These are phyloP conservation scores for Dicrurus megarhynchus DNA, from an alignment of 2,113 vertebrate species.

Conservation along the genomic window DNA sequence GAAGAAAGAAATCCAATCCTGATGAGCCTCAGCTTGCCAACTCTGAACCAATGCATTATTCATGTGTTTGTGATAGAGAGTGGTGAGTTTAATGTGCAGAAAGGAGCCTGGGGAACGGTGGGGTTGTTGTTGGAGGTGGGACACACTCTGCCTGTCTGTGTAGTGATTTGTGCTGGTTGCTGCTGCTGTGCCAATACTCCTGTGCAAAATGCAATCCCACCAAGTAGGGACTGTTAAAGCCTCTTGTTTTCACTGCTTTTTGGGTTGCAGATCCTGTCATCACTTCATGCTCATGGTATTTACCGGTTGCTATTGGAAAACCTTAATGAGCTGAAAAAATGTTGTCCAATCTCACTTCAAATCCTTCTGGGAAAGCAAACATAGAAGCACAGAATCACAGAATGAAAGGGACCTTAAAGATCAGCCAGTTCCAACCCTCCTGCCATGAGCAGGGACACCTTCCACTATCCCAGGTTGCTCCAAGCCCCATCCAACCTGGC, in stretches of 20 bases:
- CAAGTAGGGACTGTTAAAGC: neutral
- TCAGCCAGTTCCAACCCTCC: neutral
- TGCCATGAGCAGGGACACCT: neutral
- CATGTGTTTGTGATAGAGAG: neutral
- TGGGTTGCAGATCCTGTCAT: neutral
- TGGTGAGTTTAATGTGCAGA: neutral
- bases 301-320: neutral
- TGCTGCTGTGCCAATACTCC: neutral
- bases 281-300: neutral
- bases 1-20: neutral
- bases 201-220: neutral
- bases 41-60: constrained; percentile 29
- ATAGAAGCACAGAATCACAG: neutral
- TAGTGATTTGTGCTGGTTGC: neutral
- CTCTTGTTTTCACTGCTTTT: neutral
- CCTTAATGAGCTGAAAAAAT: neutral
- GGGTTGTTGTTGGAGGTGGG: neutral
- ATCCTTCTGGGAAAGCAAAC: neutral
- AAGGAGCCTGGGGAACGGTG: neutral
- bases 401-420: neutral
- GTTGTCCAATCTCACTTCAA: neutral
- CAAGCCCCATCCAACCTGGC: neutral
- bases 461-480: neutral
- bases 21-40: neutral
- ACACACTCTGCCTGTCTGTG: neutral